Evolutionary conservation across 2,888 invertebrate genomes (phyloP), one percentile per base, ranked within the genome.

Genomic region (Trissolcus japonicus): DNA sequence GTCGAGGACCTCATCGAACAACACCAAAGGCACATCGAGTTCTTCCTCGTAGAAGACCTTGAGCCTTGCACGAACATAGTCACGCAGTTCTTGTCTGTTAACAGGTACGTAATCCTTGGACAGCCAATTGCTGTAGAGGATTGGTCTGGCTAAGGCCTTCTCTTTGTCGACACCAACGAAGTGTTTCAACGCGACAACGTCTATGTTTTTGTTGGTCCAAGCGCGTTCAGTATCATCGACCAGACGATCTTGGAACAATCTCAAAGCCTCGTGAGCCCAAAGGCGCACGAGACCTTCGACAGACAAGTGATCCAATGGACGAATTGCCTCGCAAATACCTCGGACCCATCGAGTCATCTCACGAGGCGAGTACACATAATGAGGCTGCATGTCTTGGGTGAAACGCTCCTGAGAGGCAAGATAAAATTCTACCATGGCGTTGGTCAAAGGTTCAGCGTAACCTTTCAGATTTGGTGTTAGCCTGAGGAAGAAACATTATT

Each of bases 301-400:
- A 0, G 94, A 92, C 11, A 99, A 90, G 77, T 93, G 95, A 87
- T 99, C 99, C 56, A 99, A 90, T 0, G 99, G 99, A 78, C 98
- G 93, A 78, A 99, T 96, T 9, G 99, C 99, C 90, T 99, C 99
- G 88, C 98, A 98, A 82, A 99, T 99, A 79, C 99, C 99, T 77
- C 99, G 93, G 65, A 99, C 99, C 99, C 99, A 99, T 86, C 99
- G 91, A 0, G 99, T 99, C 97, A 99, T 97, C 91, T 99, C 99
- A 86, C 97, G 92, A 9, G 99, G 99, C 68, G 98, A 98, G 91
- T 99, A 99, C 0, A 99, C 98, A 89, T 99, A 99, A 90, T 99
- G 99, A 0, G 99, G 99, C 89, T 99, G 99, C 97, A 99, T 99
- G 90, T 99, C 99, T 90, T 99, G 99, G 0, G 99, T 99, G 90